Base-by-base conservation (phyloP, 2,113 vertebrate species). In the Hemichromis elongatus region DNA sequence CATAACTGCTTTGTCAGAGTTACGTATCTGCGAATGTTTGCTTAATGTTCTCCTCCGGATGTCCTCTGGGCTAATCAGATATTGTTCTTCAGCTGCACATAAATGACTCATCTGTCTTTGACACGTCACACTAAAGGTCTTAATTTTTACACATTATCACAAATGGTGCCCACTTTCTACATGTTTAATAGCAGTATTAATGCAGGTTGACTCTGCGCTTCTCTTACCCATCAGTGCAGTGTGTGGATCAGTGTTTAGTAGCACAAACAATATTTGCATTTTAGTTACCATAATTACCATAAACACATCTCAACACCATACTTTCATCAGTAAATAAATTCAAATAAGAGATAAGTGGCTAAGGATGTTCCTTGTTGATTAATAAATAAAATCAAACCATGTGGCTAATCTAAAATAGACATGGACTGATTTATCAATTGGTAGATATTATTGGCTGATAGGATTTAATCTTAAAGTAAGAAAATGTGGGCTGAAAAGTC, bases 121-220 rank as follows among this genome's bases (percentile, higher is more conserved):
- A 26, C 40, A 26, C 33, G 2, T 11, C 19, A 5, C 2, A 12
- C 2, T 3, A 52, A 80, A 56, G 33, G n/a, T 18, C 68, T 81
- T 9, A 16, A 33, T 61, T 21, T 35, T 45, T 30, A 6, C 11
- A 26, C 9, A n/a, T 9, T 0, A 47, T 59, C 0, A 0, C 10
- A 57, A 26, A 0, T 19, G 53, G 14, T 42, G 21, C 53, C 1
- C 37, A 35, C 6, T 10, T 4, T 28, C 4, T 30, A 42, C 10
- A 45, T 6, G 54, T 42, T 42, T 42, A 33, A 45, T 47, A 45
- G n/a, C n/a, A n/a, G n/a, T 57, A 9, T 16, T 16, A 16, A 33
- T 59, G 12, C 12, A 50, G 24, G 42, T 75, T 13, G 2, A 33
- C 37, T n/a, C 33, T 30, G 24, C 21, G 1, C 19, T 21, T n/a